phyloP scores from a whole-genome alignment of 1,140 invertebrate species.

The Stenopsyche tienmushanensis region DNA sequence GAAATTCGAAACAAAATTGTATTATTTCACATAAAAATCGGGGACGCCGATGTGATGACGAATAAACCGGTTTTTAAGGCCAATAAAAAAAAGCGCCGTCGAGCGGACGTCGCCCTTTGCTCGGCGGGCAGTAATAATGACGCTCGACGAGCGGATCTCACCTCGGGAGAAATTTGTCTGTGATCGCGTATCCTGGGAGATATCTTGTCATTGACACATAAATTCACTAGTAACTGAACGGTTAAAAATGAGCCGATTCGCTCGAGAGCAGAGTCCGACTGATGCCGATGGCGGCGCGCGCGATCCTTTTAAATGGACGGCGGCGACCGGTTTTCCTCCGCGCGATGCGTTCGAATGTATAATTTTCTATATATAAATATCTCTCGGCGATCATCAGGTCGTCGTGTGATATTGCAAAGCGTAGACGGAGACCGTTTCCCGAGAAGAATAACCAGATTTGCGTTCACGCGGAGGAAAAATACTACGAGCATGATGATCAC shows the following conservation, averaged over 20 bases:
- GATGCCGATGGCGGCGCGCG: slow-evolving; percentile 44
- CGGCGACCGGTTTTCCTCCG: slow-evolving; percentile 34
- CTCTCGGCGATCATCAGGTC: slow-evolving; percentile 32
- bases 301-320: slow-evolving; percentile 44
- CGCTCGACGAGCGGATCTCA: slow-evolving; percentile 41
- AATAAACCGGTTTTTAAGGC: no score
- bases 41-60: not conserved
- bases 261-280: slow-evolving; percentile 6
- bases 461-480: no score
- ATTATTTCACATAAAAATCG: not conserved
- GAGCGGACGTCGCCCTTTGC: no score
- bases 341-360: no score
- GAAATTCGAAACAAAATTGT: slow-evolving; percentile 44
- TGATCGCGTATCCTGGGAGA: slow-evolving; percentile 55
- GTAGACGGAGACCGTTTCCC: not conserved
- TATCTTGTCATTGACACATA: slow-evolving; percentile 59
- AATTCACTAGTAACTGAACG: slow-evolving; percentile 40
- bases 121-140: not conserved
- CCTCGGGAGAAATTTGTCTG: slow-evolving; percentile 57
- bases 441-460: not conserved
- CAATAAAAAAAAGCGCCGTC: no score
- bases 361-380: no score
- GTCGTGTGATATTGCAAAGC: slow-evolving; percentile 35
- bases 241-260: slow-evolving; percentile 45
- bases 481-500: no score